phyloP scores from a whole-genome alignment of 1,140 invertebrate species.

The Drosophila athabasca region DNA sequence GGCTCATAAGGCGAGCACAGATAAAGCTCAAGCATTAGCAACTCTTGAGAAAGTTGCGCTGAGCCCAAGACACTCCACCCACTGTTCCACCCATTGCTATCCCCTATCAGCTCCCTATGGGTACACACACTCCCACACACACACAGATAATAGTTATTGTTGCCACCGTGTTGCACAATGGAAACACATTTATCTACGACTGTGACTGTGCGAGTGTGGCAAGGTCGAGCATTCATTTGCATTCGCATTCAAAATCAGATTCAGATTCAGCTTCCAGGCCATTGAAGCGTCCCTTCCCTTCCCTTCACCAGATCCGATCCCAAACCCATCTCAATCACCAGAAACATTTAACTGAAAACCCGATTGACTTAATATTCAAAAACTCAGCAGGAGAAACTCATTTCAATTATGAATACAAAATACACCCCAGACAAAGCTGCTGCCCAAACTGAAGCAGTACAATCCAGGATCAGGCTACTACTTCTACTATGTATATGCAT shows the following conservation, averaged over 20 bases:
- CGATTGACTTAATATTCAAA: not conserved
- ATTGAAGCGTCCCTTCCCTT: conserved; percentile 7
- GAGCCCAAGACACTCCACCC: conserved; percentile 47
- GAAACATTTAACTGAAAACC: conserved; percentile 3
- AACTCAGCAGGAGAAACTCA: conserved; percentile 21
- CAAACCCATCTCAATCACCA: not conserved
- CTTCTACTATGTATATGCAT: conserved; percentile 39
- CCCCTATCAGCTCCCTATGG: not conserved
- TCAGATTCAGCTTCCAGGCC: conserved; percentile 11
- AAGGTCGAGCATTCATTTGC: conserved; percentile 62
- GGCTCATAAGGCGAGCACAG: conserved; percentile 68
- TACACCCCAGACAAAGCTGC: too few species aligned
- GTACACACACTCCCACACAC: not conserved
- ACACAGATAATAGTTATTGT: conserved; percentile 37
- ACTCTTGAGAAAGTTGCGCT: conserved; percentile 70
- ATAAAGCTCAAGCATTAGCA: conserved; percentile 72
- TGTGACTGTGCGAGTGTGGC: not conserved
- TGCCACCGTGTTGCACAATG: conserved; percentile 22
- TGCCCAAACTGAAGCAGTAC: not conserved
- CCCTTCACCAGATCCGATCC: not conserved
- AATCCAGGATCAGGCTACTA: conserved; percentile 7
- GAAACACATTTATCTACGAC: conserved; percentile 1
- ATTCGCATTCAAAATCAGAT: conserved; percentile 55
- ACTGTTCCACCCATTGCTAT: not conserved
- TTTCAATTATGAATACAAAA: conserved; percentile 47